Evolutionary conservation across 2,113 vertebrate species (phyloP).

Genomic region (Scomber colias): DNA sequence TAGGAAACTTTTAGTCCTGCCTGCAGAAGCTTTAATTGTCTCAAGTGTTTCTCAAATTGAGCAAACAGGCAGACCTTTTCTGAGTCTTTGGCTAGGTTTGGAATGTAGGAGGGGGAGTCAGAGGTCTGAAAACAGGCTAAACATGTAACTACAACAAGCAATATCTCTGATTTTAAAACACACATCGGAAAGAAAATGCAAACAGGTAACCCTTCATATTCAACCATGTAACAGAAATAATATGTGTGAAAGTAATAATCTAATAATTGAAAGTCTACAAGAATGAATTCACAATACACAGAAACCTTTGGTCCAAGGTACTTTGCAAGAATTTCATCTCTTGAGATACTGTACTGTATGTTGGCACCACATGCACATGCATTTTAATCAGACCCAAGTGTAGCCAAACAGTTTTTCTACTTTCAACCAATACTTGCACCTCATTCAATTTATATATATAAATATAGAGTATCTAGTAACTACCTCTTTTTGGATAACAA

Average conservation of each 20-base stretch:
- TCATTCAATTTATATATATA: background rate
- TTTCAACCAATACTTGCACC: background rate
- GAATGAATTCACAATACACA: background rate
- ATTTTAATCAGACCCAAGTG: background rate
- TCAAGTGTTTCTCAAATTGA: no score
- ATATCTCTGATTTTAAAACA: no score
- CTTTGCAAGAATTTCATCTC: background rate
- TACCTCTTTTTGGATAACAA: background rate
- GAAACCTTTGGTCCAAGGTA: background rate
- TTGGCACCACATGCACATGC: background rate
- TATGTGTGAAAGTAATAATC: background rate
- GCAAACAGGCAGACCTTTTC: no score
- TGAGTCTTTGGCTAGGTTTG: no score
- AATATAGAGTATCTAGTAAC: background rate
- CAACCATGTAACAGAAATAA: no score
- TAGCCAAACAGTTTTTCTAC: background rate
- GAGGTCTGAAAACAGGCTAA: no score
- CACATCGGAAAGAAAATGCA: no score
- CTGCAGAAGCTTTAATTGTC: no score
- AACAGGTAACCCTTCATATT: no score
- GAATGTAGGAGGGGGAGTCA: no score
- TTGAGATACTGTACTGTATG: background rate
- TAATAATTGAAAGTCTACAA: background rate
- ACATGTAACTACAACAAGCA: no score
- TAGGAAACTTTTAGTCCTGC: no score